A percentile compares a stretch with the other conserved stretches of the same genome.
These are phyloP conservation scores for Asarcornis scutulata DNA, from an alignment of 2,113 vertebrate species.

Conservation along the genomic window DNA sequence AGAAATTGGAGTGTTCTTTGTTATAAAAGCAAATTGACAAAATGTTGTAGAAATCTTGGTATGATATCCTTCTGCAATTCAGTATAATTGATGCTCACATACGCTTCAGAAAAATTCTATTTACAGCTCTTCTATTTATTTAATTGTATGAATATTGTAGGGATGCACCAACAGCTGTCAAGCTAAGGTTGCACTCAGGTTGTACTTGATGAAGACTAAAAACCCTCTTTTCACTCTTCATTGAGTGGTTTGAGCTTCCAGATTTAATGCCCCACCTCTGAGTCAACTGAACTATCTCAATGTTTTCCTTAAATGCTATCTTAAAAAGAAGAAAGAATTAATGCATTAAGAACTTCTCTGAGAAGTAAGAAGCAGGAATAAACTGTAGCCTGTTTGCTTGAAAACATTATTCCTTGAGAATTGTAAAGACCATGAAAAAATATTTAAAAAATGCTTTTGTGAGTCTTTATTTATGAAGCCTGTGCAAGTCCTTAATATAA, in stretches of 20 bases:
- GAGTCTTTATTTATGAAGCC: background rate
- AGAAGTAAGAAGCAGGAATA: slow-evolving; percentile 5
- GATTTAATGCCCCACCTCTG: background rate
- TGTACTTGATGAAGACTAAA: background rate
- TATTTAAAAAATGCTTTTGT: background rate
- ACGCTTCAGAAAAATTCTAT: slow-evolving; percentile 57
- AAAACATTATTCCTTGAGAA: background rate
- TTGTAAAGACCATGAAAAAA: background rate
- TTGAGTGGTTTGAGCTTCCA: background rate
- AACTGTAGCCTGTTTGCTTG: background rate
- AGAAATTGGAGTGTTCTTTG: slow-evolving; percentile 35
- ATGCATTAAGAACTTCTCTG: background rate
- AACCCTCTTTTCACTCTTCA: background rate
- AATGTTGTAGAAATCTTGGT: slow-evolving; percentile 45
- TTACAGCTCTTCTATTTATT: slow-evolving; percentile 58
- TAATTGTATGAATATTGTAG: background rate
- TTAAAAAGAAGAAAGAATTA: background rate
- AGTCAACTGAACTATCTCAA: background rate
- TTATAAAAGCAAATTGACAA: slow-evolving; percentile 33
- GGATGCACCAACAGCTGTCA: background rate
- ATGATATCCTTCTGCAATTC: slow-evolving; percentile 28
- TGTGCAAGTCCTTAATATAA: background rate
- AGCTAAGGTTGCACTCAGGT: background rate
- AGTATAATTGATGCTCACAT: slow-evolving; percentile 26
- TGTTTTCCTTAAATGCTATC: background rate